Evolutionary conservation across 2,797 vertebrate genomes (phyloP).

Genomic region (Sebastes matsubarae): DNA sequence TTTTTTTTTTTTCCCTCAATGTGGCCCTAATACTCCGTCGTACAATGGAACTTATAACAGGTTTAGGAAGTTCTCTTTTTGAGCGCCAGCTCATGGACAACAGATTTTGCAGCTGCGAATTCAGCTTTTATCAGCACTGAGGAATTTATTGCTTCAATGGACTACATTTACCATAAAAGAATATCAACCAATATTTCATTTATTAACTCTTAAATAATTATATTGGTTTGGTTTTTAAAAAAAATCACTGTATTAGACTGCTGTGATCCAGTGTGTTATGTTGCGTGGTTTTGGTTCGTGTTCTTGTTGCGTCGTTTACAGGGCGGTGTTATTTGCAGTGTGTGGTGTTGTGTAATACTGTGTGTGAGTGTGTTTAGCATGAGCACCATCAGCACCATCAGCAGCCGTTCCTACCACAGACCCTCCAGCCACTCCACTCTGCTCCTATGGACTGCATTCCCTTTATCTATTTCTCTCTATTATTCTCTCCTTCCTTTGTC

Average conservation of each 20-base stretch:
- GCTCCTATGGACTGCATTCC: conserved; percentile 12
- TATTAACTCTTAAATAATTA: neutral
- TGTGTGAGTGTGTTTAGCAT: conserved; percentile 4
- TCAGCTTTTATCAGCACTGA: neutral
- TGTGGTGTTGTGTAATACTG: conserved; percentile 31
- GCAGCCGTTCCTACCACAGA: neutral
- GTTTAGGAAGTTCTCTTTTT: too few relatives aligned
- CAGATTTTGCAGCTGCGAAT: neutral
- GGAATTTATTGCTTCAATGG: neutral
- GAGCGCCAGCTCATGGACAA: neutral
- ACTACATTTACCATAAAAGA: neutral
- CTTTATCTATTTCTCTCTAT: conserved; percentile 41
- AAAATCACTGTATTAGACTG: neutral
- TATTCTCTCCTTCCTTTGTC: conserved; percentile 62
- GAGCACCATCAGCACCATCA: neutral
- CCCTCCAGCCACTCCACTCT: conserved; percentile 31
- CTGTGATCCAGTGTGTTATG: neutral
- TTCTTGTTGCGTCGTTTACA: neutral
- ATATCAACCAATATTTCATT: neutral
- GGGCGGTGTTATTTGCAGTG: neutral
- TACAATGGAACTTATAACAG: too few relatives aligned
- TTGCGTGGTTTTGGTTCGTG: neutral
- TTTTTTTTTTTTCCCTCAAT: too few relatives aligned
- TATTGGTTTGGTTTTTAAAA: neutral
- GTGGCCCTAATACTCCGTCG: too few relatives aligned